Conservation (phyloP, 2,113 vertebrate genomes). For the Pholis gunnellus region DNA sequence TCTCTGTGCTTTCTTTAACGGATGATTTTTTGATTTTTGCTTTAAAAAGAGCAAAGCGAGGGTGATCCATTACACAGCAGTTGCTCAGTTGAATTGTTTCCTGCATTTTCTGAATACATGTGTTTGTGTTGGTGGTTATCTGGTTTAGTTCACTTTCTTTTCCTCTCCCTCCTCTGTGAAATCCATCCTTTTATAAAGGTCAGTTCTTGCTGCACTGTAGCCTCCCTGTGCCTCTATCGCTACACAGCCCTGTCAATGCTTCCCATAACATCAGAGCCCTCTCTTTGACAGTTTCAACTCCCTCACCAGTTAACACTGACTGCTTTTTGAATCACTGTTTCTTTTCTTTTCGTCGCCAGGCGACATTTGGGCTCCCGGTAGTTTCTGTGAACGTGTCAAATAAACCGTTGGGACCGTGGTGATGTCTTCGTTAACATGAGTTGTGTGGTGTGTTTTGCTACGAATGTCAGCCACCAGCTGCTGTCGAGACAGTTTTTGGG, state of each 20-base stretch:
- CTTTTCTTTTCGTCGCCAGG: conserved; percentile 10
- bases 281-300: conserved; percentile 46
- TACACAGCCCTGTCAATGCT: conserved; percentile 31
- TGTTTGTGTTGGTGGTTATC: conserved; percentile 20
- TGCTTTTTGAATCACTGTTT: conserved; percentile 43
- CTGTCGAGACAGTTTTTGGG: not conserved
- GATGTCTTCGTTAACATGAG: conserved; percentile 28
- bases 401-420: conserved; percentile 23
- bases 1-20: conserved; percentile 25
- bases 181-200: conserved; percentile 56
- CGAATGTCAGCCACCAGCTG: conserved; percentile 8
- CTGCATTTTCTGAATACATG: conserved; percentile 17
- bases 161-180: conserved; percentile 32
- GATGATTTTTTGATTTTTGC: conserved; percentile 6
- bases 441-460: not conserved
- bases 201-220: conserved; percentile 32
- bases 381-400: conserved; percentile 31
- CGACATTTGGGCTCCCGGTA: conserved; percentile 16
- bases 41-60: not conserved
- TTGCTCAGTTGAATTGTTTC: conserved; percentile 21
- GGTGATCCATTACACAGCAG: conserved; percentile 9
- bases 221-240: conserved; percentile 11
- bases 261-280: conserved; percentile 45
- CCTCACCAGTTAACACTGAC: conserved; percentile 45
- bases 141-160: conserved; percentile 21